Conservation (phyloP, 2,797 vertebrate genomes). For the Tarsius wallacei region DNA sequence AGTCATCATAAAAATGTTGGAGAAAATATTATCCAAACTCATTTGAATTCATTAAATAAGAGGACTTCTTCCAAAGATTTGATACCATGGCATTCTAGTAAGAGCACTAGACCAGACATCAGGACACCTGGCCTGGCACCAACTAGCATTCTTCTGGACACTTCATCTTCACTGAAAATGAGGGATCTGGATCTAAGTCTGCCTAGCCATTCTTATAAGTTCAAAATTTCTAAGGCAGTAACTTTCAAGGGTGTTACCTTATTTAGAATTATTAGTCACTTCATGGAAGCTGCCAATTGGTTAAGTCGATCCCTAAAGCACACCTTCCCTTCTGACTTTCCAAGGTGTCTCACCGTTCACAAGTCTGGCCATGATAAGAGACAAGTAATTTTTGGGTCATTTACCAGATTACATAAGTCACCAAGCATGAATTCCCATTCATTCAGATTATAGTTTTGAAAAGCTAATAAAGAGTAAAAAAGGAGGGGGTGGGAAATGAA, state of each 20-base stretch:
- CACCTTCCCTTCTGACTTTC: neutral
- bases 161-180: neutral
- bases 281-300: neutral
- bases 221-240: neutral
- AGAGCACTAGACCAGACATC: neutral
- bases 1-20: neutral
- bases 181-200: neutral
- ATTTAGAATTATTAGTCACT: neutral
- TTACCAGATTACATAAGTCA: neutral
- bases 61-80: neutral
- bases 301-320: neutral
- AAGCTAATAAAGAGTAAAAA: neutral
- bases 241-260: neutral
- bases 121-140: too few species aligned
- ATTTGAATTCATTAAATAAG: neutral
- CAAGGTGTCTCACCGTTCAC: neutral
- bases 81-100: neutral
- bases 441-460: neutral
- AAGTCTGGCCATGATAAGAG: conserved; percentile 9
- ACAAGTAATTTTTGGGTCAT: neutral
- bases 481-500: neutral
- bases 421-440: neutral
- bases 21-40: neutral
- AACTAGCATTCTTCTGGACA: neutral
- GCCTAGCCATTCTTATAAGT: neutral